phyloP scores from a whole-genome alignment of 2,113 vertebrate genomes.

The Columba janthina region DNA sequence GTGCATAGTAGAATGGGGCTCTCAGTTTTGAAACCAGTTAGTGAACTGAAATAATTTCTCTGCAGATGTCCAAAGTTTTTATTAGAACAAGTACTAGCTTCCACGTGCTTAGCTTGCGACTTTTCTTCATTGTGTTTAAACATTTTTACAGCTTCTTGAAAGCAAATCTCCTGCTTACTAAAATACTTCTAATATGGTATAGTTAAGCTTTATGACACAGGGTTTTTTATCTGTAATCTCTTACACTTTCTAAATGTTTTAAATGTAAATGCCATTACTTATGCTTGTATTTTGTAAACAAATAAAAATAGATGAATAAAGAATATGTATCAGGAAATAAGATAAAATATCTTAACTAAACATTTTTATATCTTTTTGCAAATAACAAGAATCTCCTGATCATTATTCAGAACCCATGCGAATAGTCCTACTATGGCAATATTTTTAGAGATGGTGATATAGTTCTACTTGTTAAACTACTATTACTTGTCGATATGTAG shows the following conservation, averaged over 20 bases:
- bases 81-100: not conserved
- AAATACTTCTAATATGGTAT: not conserved
- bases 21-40: constrained; percentile 23
- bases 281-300: not conserved
- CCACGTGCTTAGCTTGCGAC: constrained; percentile 13
- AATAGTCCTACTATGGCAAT: constrained; percentile 45
- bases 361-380: constrained; percentile 56
- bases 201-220: not conserved
- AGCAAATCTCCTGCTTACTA: not conserved
- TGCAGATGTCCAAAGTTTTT: constrained; percentile 38
- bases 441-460: not conserved
- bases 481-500: not conserved
- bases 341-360: not conserved
- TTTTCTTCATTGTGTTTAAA: not conserved
- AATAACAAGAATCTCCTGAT: constrained; percentile 86
- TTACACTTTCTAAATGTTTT: not conserved
- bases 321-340: not conserved
- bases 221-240: not conserved
- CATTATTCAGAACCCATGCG: constrained; percentile 80
- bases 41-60: constrained; percentile 14
- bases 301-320: not conserved
- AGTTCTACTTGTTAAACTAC: not conserved
- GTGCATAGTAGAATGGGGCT: constrained; percentile 2
- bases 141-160: not conserved
- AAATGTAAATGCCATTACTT: not conserved